Evolutionary conservation across 2,888 invertebrate genomes (phyloP), one percentile per base, ranked within the genome.

Genomic region (Spatulosminthurus flaviceps): DNA sequence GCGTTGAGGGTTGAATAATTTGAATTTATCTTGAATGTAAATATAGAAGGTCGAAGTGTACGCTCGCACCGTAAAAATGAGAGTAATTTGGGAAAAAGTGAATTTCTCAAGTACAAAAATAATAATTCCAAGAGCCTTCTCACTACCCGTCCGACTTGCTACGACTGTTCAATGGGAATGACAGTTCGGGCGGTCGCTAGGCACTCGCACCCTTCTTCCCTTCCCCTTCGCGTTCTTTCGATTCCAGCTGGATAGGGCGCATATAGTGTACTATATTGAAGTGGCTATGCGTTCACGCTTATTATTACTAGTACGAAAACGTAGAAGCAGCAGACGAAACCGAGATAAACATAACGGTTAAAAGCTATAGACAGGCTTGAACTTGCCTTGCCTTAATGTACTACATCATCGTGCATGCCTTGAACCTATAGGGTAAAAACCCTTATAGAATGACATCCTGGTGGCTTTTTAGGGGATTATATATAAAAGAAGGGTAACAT

Each of bases 121-220:
- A 21, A 61, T 7, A 21, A 7, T 61, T 61, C 19, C 11, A 61
- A 61, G 61, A 41, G 41, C 41, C 19, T 19, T 7, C 61, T 13
- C 5, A 19, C 61, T 61, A n/a, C n/a, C 64, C 64, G 64, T 22
- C 64, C 64, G 64, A 64, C 64, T 64, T 24, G 2, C 4, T 9
- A 64, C 64, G 64, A 64, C 22, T 64, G 64, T 64, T 64, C 19
- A 64, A 9, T 64, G 64, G 64, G 64, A 64, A 64, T 64, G 64
- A 64, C 64, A 64, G 64, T 64, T 64, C 64, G 64, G 64, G 64
- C 64, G 5, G 64, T 64, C 64, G 64, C 64, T 64, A 64, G 64
- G 64, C 64, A 64, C 64, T 64, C 64, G 64, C 64, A 64, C 64
- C 64, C 64, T 64, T 64, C 64, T 64, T 64, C 16, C 24, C 64